These are phyloP conservation scores for Heterocephalus glaber DNA, from an alignment of 2,113 vertebrate genomes.

Conservation along the genomic window DNA sequence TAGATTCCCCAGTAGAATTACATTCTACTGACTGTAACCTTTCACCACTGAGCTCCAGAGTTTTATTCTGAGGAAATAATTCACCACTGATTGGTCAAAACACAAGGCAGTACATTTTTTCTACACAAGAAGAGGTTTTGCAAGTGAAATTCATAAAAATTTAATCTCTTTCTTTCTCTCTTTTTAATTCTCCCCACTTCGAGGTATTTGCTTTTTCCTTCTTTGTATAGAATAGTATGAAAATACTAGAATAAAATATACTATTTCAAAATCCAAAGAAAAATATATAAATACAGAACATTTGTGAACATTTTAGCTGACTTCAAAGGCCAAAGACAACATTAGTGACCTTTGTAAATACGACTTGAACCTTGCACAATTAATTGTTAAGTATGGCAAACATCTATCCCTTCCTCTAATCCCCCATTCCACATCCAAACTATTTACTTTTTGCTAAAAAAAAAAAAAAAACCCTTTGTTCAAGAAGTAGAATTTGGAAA, in stretches of 20 bases:
- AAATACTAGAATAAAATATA: background rate
- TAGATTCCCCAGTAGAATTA: constrained; percentile 40
- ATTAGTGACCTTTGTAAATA: background rate
- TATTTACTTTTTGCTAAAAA: background rate
- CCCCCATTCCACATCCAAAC: background rate
- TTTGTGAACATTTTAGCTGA: background rate
- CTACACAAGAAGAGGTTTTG: constrained; percentile 3
- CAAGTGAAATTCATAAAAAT: constrained; percentile 4
- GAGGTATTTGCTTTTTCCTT: background rate
- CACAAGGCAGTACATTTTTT: background rate
- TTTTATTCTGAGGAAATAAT: constrained; percentile 28
- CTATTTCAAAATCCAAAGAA: constrained; percentile 46
- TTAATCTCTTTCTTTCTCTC: background rate
- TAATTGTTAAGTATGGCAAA: background rate
- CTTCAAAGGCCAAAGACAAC: background rate
- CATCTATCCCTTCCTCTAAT: background rate
- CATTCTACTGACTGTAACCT: background rate
- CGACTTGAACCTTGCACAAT: background rate
- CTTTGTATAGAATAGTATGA: background rate
- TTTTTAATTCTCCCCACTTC: background rate
- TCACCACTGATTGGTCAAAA: background rate
- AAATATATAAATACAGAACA: background rate
- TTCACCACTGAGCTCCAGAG: constrained; percentile 19
- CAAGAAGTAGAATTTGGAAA: background rate
- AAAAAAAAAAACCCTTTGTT: background rate